These are phyloP conservation scores for Sinocyclocheilus grahami DNA, from an alignment of 2,113 vertebrate species.

Conservation along the genomic window DNA sequence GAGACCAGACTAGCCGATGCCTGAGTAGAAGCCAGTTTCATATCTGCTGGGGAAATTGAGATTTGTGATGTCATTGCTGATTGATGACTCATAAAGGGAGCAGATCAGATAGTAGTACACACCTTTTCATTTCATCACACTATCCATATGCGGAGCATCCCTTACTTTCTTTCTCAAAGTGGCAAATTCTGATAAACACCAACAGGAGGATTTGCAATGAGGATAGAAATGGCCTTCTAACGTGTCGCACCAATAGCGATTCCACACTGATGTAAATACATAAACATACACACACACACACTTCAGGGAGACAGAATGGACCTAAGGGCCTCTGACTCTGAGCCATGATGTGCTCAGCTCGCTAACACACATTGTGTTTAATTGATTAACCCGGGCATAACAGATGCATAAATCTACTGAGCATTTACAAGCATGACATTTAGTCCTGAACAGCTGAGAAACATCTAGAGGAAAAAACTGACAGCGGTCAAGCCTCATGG, in stretches of 20 bases:
- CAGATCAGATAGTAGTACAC: neutral
- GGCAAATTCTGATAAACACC: neutral
- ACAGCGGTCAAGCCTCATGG: slow-evolving; percentile 16
- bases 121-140: slow-evolving; percentile 28
- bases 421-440: slow-evolving; percentile 33
- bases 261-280: neutral
- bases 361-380: neutral
- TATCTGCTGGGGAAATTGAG: slow-evolving; percentile 23
- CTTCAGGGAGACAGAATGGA: neutral
- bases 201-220: slow-evolving; percentile 7
- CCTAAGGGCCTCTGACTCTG: neutral
- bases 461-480: slow-evolving; percentile 1
- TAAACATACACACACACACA: neutral
- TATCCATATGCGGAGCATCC: neutral
- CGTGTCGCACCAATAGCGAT: neutral
- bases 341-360: slow-evolving; percentile 13
- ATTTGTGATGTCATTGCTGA: slow-evolving; percentile 21
- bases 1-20: neutral
- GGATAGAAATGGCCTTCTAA: neutral
- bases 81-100: slow-evolving; percentile 49
- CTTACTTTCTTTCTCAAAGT: neutral
- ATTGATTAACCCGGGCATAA: slow-evolving; percentile 24
- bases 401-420: slow-evolving; percentile 26
- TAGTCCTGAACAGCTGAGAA: slow-evolving; percentile 37
- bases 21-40: neutral